A percentile compares a stretch with the other conserved stretches of the same genome.
These are phyloP conservation scores for Rhabdomys dilectus DNA, from an alignment of 2,113 vertebrate genomes.

Conservation along the genomic window DNA sequence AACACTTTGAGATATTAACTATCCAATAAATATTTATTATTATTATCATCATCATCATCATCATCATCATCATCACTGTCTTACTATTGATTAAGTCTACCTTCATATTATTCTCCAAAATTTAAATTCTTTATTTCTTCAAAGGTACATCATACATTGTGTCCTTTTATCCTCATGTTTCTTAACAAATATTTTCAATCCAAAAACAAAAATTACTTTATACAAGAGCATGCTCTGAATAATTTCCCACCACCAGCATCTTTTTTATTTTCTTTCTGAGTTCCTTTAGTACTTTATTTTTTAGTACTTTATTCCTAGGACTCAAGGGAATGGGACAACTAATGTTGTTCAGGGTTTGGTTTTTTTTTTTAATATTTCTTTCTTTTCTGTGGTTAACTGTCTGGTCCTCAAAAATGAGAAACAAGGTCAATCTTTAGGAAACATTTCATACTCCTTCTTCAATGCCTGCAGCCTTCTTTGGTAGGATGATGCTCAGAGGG, in stretches of 20 bases:
- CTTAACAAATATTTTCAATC: constrained; percentile 26
- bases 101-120: constrained; percentile 12
- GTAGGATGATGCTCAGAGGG: neutral
- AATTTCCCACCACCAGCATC: neutral
- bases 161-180: neutral
- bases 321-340: neutral
- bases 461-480: neutral
- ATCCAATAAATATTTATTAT: neutral
- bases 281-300: neutral
- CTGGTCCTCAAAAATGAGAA: neutral
- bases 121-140: neutral
- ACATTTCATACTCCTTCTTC: neutral
- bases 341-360: neutral
- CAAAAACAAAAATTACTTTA: neutral
- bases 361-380: neutral
- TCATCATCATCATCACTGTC: neutral
- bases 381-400: constrained; percentile 18
- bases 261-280: constrained; percentile 38
- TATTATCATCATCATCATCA: neutral
- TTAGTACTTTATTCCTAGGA: neutral
- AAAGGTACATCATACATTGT: neutral
- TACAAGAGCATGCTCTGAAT: constrained; percentile 4
- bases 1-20: neutral
- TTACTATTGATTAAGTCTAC: neutral
- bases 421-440: neutral